Conservation (phyloP, 2,888 invertebrate species). For the Cryptus armator region DNA sequence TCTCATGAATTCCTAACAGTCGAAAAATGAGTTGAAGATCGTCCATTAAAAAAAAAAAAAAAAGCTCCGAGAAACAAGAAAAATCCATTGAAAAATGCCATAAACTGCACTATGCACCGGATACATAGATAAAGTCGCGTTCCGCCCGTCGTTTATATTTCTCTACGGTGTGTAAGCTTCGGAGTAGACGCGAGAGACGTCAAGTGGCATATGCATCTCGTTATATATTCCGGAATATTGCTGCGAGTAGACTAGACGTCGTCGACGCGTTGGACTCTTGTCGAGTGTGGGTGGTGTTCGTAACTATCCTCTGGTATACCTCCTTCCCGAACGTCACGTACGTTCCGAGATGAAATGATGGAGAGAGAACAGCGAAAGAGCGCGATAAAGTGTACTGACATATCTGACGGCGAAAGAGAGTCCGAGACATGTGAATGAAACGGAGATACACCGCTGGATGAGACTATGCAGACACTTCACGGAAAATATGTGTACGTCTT, state of each 20-base stretch:
- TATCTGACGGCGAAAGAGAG: neutral
- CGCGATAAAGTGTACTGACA: neutral
- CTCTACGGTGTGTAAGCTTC: neutral
- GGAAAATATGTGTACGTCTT: neutral
- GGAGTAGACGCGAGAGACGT: slow-evolving; percentile 13
- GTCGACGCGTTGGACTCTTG: neutral
- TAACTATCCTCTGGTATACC: neutral
- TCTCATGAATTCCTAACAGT: too few relatives aligned
- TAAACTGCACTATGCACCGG: neutral
- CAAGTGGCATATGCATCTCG: slow-evolving; percentile 41
- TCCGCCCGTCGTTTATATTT: slow-evolving; percentile 5
- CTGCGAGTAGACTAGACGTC: slow-evolving; percentile 17
- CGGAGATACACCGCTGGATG: neutral
- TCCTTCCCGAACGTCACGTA: neutral
- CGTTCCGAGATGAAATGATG: neutral
- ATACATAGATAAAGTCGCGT: neutral
- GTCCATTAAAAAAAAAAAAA: too few relatives aligned
- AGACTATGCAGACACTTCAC: neutral
- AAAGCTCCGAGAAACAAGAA: too few relatives aligned
- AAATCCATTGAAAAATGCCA: too few relatives aligned
- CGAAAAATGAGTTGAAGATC: too few relatives aligned
- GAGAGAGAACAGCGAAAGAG: too few relatives aligned
- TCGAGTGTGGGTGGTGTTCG: neutral
- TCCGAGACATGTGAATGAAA: neutral
- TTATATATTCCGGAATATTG: slow-evolving; percentile 29